Evolutionary conservation across 2,888 invertebrate genomes (phyloP).

Genomic region (Heteromyza rotundicornis): DNA sequence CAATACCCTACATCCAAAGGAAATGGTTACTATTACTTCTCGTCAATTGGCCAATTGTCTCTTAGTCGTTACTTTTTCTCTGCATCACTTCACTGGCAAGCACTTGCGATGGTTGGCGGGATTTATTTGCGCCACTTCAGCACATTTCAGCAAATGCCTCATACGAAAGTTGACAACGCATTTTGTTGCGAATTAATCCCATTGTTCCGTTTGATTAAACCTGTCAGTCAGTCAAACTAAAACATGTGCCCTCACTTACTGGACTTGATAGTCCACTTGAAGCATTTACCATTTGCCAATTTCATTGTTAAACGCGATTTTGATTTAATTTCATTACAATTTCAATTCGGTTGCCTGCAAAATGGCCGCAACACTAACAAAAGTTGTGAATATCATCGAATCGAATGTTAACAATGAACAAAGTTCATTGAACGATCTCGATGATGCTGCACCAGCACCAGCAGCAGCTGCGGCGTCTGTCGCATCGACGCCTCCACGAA

Average conservation of each 20-base stretch:
- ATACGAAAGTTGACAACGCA: constrained; percentile 46
- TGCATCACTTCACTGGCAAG: not conserved
- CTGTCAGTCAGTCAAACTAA: constrained; percentile 5
- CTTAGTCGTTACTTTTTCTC: constrained; percentile 2
- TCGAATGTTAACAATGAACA: constrained; percentile 34
- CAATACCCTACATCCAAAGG: no score
- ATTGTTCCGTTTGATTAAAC: constrained; percentile 45
- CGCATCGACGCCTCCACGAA: constrained; percentile 3
- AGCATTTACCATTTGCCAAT: not conserved
- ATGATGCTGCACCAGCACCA: not conserved
- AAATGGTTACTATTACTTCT: no score
- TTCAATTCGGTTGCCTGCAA: no score
- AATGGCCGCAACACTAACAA: constrained; percentile 37
- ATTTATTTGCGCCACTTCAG: constrained; percentile 27
- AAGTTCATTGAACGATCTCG: not conserved
- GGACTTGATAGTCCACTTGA: no score
- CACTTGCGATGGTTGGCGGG: constrained; percentile 5
- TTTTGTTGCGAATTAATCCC: constrained; percentile 43
- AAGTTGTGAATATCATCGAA: constrained; percentile 48
- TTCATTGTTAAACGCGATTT: constrained; percentile 37
- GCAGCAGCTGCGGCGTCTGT: not conserved
- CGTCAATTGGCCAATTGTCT: not conserved
- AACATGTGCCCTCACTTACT: no score
- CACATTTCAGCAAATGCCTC: constrained; percentile 20
- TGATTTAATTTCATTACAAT: constrained; percentile 45